A percentile compares a stretch with the other conserved stretches of the same genome.
These are phyloP conservation scores for Hesperophylax magnus DNA, from an alignment of 1,140 invertebrate genomes.

Conservation along the genomic window DNA sequence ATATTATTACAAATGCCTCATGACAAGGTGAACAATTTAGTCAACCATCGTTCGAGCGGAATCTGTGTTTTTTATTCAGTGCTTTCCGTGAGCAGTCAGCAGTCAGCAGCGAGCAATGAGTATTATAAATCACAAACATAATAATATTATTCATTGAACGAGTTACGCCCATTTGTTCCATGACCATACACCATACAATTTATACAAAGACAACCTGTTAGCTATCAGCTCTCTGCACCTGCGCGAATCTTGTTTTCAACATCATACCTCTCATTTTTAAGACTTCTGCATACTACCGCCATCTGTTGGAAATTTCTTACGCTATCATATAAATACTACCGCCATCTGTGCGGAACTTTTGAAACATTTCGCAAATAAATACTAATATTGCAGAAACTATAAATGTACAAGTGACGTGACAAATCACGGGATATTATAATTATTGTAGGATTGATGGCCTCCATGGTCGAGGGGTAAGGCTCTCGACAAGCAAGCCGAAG, in stretches of 20 bases:
- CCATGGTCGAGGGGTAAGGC: too few species aligned
- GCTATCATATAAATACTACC: background rate
- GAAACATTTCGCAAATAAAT: background rate
- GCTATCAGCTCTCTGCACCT: background rate
- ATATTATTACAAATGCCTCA: background rate
- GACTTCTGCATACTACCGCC: background rate
- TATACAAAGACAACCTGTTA: slow-evolving; percentile 7
- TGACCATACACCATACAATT: too few species aligned
- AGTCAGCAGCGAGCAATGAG: too few species aligned
- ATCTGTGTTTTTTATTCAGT: background rate
- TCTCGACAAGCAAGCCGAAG: too few species aligned
- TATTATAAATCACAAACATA: background rate
- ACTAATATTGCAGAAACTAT: too few species aligned
- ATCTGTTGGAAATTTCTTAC: background rate
- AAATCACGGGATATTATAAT: too few species aligned
- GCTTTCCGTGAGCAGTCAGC: background rate
- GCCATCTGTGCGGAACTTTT: background rate
- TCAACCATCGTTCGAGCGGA: background rate
- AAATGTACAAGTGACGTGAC: too few species aligned
- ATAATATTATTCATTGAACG: slow-evolving; percentile 13
- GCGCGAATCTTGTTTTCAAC: background rate
- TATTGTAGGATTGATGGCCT: too few species aligned
- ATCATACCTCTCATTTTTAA: background rate
- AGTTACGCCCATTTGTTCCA: slow-evolving; percentile 3
- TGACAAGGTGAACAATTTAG: background rate